A percentile compares a stretch with the other conserved stretches of the same genome.
Evolutionary conservation across 1,140 invertebrate species (phyloP).

Genomic region (Geopemphigus sp.): DNA sequence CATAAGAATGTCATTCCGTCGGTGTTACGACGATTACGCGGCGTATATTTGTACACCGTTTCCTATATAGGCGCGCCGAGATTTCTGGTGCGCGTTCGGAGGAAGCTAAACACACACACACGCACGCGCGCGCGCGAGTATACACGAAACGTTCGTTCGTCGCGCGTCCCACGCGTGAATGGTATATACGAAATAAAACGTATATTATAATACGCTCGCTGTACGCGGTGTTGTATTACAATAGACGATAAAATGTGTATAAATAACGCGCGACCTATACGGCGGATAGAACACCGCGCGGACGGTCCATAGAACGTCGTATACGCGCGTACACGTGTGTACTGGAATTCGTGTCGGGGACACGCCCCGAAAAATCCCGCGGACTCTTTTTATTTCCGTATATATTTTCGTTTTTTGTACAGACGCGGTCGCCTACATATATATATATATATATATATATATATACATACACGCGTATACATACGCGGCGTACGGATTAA

Average conservation of each 20-base stretch:
- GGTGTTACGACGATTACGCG: background rate
- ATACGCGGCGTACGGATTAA: too few species aligned
- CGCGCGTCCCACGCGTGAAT: background rate
- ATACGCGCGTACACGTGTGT: too few species aligned
- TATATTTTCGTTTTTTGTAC: background rate
- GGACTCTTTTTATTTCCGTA: background rate
- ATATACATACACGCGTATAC: background rate
- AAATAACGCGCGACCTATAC: too few species aligned
- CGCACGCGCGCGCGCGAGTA: too few species aligned
- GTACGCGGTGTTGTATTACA: background rate
- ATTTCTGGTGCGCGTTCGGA: background rate
- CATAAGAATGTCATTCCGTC: background rate
- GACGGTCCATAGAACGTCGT: background rate
- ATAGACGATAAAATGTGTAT: too few species aligned
- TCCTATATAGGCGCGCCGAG: background rate
- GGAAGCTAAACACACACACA: constrained; percentile 13
- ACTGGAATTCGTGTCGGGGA: background rate
- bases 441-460: too few species aligned
- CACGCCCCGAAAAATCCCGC: background rate
- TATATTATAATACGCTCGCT: background rate
- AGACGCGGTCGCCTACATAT: too few species aligned
- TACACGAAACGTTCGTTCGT: too few species aligned
- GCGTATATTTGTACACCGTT: too few species aligned
- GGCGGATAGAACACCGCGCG: background rate
- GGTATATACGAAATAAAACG: background rate